Conservation (phyloP, 2,888 invertebrate species). For the Ormia ochracea region DNA sequence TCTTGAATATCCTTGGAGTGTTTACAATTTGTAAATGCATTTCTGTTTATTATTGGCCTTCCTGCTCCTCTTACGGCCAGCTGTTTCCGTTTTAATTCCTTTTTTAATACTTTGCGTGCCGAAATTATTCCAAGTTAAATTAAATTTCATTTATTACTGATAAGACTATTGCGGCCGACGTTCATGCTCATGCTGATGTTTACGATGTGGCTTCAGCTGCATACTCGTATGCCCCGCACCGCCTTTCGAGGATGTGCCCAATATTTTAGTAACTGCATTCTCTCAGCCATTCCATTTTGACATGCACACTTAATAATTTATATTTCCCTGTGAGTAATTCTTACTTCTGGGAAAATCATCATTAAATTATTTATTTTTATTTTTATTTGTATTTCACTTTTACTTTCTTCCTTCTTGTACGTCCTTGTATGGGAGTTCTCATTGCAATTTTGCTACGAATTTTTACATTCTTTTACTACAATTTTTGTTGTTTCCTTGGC, state of each 20-base stretch:
- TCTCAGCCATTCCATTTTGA: background rate
- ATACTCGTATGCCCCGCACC: no score
- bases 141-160: background rate
- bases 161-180: background rate
- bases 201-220: background rate
- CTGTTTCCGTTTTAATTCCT: background rate
- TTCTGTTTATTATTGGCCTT: background rate
- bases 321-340: background rate
- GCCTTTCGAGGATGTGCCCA: no score
- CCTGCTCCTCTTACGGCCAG: background rate
- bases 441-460: constrained; percentile 45
- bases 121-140: background rate
- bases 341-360: constrained; percentile 10
- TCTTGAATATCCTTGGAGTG: constrained; percentile 57
- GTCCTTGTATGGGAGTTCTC: constrained; percentile 7
- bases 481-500: background rate
- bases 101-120: background rate
- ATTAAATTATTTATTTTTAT: constrained; percentile 37
- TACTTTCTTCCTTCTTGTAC: background rate
- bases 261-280: background rate
- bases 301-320: background rate
- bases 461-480: constrained; percentile 47
- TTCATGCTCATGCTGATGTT: background rate
- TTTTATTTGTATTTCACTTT: constrained; percentile 17
- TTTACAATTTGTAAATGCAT: constrained; percentile 49